A percentile compares a stretch with the other conserved stretches of the same genome.
Evolutionary conservation across 2,797 vertebrate genomes (phyloP).

Genomic region (Acomys russatus): DNA sequence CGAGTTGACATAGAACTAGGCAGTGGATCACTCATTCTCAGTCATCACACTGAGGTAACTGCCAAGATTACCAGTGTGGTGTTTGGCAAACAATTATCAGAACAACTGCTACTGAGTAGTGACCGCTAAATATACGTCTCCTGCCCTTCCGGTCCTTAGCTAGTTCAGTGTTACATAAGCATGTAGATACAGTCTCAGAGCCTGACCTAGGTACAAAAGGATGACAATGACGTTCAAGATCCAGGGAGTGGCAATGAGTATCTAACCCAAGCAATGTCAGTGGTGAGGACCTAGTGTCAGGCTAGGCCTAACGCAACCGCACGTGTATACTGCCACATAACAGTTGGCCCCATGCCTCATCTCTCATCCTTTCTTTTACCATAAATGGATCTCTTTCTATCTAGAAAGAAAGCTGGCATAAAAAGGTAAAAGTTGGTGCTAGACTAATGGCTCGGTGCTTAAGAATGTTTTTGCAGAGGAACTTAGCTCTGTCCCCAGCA

Average conservation of each 20-base stretch:
- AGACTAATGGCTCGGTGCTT: background rate
- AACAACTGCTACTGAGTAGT: background rate
- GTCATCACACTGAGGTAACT: rapidly evolving
- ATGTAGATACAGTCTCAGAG: background rate
- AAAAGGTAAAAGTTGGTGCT: background rate
- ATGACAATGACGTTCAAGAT: background rate
- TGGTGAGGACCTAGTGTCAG: background rate
- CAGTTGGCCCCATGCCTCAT: background rate
- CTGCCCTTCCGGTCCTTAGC: background rate
- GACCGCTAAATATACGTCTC: background rate
- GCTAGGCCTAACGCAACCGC: background rate
- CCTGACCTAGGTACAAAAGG: background rate
- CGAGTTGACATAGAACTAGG: background rate
- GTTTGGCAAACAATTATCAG: background rate
- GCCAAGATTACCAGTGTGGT: background rate
- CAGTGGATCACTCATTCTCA: background rate
- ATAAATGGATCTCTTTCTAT: background rate
- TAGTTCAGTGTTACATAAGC: background rate
- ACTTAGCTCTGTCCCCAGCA: background rate
- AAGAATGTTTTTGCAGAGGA: background rate
- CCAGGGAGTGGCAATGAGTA: background rate
- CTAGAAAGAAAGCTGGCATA: background rate
- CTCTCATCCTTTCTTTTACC: background rate
- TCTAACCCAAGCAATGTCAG: background rate
- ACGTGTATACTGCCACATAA: background rate